phyloP scores from a whole-genome alignment of 2,888 invertebrate genomes.

The Campopleginae sp. region DNA sequence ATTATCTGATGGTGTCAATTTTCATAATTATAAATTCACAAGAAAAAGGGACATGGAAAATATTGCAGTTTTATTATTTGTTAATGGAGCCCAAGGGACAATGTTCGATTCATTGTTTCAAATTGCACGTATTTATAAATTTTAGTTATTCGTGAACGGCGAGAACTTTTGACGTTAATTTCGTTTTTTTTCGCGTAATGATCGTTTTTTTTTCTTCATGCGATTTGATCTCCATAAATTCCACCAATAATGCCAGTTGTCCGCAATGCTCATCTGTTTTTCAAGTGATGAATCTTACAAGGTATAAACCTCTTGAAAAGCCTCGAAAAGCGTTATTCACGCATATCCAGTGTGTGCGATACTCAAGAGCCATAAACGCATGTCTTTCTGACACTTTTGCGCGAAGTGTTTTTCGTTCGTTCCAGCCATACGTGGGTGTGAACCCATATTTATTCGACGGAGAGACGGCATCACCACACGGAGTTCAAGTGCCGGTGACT shows the following conservation, averaged over 20 bases:
- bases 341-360: slow-evolving; percentile 20
- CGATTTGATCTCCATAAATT: not conserved
- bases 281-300: slow-evolving; percentile 55
- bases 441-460: slow-evolving; percentile 47
- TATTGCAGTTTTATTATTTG: too few species aligned
- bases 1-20: too few species aligned
- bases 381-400: slow-evolving; percentile 62
- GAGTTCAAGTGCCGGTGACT: slow-evolving; percentile 52
- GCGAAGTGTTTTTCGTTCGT: slow-evolving; percentile 34
- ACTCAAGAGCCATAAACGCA: slow-evolving; percentile 47
- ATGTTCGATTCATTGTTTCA: too few species aligned
- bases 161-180: too few species aligned
- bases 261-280: slow-evolving; percentile 44
- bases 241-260: slow-evolving; percentile 27
- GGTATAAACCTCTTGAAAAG: slow-evolving; percentile 58
- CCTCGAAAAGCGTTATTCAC: slow-evolving; percentile 19
- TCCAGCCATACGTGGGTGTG: slow-evolving; percentile 55
- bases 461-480: slow-evolving; percentile 20
- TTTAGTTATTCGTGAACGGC: too few species aligned
- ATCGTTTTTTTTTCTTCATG: slow-evolving; percentile 8
- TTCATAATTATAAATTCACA: too few species aligned
- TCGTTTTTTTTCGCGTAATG: not conserved
- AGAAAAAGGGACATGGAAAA: too few species aligned
- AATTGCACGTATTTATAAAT: too few species aligned
- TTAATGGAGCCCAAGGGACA: too few species aligned